Evolutionary conservation across 2,888 invertebrate genomes (phyloP).

Genomic region (Luperina testacea): DNA sequence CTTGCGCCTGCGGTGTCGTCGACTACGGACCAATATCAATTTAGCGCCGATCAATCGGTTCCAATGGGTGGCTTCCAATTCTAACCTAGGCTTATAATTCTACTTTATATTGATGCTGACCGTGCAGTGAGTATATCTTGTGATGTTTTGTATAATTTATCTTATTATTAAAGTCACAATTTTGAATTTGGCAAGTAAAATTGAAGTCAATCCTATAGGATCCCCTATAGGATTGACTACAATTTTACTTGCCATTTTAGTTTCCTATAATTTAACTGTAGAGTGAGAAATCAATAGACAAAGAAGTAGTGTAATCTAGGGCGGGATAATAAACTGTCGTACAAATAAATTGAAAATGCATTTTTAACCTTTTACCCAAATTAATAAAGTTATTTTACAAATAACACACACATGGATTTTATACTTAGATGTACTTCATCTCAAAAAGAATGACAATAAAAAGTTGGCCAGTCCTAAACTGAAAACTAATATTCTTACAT

Average conservation of each 20-base stretch:
- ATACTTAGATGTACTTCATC: not conserved
- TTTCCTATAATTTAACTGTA: slow-evolving; percentile 23
- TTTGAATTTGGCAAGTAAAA: slow-evolving; percentile 26
- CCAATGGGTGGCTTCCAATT: slow-evolving; percentile 96
- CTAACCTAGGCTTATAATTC: slow-evolving; percentile 84
- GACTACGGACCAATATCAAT: slow-evolving; percentile 93
- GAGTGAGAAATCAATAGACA: slow-evolving; percentile 27
- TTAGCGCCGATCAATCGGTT: slow-evolving; percentile 92
- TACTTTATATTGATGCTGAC: slow-evolving; percentile 68
- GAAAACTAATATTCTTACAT: not conserved
- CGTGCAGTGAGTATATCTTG: slow-evolving; percentile 72
- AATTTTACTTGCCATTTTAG: slow-evolving; percentile 15
- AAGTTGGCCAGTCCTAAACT: not conserved
- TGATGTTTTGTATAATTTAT: slow-evolving; percentile 60
- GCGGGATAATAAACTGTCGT: not conserved
- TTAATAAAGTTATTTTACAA: not conserved
- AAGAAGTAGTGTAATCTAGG: not conserved
- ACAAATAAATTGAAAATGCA: not conserved
- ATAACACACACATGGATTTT: not conserved
- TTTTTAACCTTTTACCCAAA: not conserved
- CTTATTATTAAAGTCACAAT: slow-evolving; percentile 40
- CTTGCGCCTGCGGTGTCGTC: slow-evolving; percentile 95
- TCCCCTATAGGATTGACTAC: no score
- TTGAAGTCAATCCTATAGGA: slow-evolving; percentile 28
- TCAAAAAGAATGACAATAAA: not conserved